phyloP scores from a whole-genome alignment of 2,888 invertebrate species.

The Lepidonotus clava region DNA sequence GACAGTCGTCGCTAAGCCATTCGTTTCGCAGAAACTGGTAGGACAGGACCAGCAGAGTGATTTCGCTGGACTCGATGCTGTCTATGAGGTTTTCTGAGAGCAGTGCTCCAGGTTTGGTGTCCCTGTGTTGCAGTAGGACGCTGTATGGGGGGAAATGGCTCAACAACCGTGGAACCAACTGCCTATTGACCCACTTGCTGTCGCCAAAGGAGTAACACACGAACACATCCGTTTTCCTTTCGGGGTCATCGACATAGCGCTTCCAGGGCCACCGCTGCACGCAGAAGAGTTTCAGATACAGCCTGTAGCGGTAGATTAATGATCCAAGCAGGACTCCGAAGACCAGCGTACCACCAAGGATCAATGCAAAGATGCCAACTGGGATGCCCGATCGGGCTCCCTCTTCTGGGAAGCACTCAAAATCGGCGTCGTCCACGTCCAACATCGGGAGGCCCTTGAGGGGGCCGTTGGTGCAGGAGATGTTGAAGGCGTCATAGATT shows the following conservation, averaged over 20 bases:
- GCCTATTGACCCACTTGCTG: constrained; percentile 42
- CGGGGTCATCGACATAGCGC: constrained; percentile 25
- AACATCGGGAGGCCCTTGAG: constrained; percentile 21
- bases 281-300: constrained; percentile 1
- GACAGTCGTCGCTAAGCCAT: constrained; percentile 34
- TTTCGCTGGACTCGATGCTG: constrained; percentile 50
- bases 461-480: background rate
- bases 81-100: constrained; percentile 50
- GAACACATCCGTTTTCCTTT: constrained; percentile 37
- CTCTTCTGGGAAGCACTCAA: constrained; percentile 36
- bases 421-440: constrained; percentile 49
- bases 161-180: constrained; percentile 30
- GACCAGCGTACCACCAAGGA: background rate
- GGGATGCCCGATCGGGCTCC: background rate
- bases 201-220: constrained; percentile 45
- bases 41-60: constrained; percentile 35
- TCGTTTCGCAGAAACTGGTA: constrained; percentile 38
- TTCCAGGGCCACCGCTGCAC: constrained; percentile 41
- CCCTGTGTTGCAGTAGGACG: constrained; percentile 39
- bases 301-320: background rate
- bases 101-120: constrained; percentile 43
- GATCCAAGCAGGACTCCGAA: constrained; percentile 8
- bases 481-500: constrained; percentile 35
- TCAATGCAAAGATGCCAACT: background rate
- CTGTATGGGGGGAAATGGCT: constrained; percentile 40